Percentiles rank a stretch among this genome's conserved stretches.
These are phyloP conservation scores for Drosophila gaucha DNA, from an alignment of 2,888 invertebrate genomes.

Conservation along the genomic window DNA sequence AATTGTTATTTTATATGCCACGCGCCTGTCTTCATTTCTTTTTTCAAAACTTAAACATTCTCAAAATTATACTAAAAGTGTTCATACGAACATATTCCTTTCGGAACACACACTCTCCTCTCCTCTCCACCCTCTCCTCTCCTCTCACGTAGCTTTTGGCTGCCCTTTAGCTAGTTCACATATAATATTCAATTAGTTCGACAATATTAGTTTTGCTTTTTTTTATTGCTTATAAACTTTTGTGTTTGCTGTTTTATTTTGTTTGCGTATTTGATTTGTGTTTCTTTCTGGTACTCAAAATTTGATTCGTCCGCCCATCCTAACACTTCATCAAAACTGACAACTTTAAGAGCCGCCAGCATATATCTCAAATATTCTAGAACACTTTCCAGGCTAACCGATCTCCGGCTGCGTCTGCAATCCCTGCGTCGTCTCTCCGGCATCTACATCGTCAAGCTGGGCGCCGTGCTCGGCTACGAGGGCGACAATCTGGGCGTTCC, in stretches of 20 bases:
- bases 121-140: neutral
- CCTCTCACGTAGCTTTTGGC: slow-evolving; percentile 26
- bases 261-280: slow-evolving; percentile 73
- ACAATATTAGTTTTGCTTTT: slow-evolving; percentile 4
- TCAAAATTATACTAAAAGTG: slow-evolving; percentile 56
- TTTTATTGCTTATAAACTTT: slow-evolving; percentile 28
- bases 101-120: slow-evolving; percentile 4
- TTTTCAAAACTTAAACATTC: neutral
- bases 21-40: neutral
- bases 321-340: slow-evolving; percentile 79
- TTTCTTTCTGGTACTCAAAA: slow-evolving; percentile 82
- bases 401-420: slow-evolving; percentile 91
- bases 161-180: slow-evolving; percentile 15
- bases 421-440: slow-evolving; percentile 93
- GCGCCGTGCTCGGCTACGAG: slow-evolving; percentile 90
- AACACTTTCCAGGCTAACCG: slow-evolving; percentile 88
- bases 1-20: slow-evolving; percentile 7
- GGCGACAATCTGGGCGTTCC: slow-evolving; percentile 87
- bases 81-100: slow-evolving; percentile 34
- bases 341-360: slow-evolving; percentile 53
- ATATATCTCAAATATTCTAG: slow-evolving; percentile 78
- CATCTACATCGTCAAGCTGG: slow-evolving; percentile 92
- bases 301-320: slow-evolving; percentile 84
- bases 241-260: slow-evolving; percentile 51
- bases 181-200: slow-evolving; percentile 16